A percentile compares a stretch with the other conserved stretches of the same genome.
These are phyloP conservation scores for Zaprionus nigranus DNA, from an alignment of 1,140 invertebrate species.

Conservation along the genomic window DNA sequence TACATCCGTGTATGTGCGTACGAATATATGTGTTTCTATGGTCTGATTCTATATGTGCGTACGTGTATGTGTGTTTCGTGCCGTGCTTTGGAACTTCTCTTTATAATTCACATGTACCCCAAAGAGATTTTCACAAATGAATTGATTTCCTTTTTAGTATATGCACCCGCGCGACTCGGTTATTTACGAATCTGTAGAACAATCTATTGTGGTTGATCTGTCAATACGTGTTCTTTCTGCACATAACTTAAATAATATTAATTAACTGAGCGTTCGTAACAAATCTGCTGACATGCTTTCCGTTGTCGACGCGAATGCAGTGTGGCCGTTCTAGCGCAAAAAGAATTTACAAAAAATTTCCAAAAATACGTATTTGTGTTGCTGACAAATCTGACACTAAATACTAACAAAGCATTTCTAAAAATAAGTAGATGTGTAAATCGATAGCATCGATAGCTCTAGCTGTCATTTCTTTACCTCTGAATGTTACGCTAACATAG, in stretches of 20 bases:
- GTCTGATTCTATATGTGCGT: constrained; percentile 21
- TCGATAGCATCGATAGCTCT: constrained; percentile 7
- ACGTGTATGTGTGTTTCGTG: not conserved
- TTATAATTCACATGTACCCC: constrained; percentile 26
- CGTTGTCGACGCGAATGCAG: constrained; percentile 36
- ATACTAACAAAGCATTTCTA: not conserved
- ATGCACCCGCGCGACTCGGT: constrained; percentile 14
- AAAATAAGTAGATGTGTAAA: not conserved
- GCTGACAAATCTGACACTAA: not conserved
- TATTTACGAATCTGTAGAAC: not conserved
- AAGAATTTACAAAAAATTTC: constrained; percentile 5
- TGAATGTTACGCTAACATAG: too few species aligned
- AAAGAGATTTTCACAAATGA: not conserved
- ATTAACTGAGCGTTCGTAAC: constrained; percentile 37
- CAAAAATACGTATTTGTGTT: not conserved
- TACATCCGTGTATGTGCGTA: constrained; percentile 26
- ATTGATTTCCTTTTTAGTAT: not conserved
- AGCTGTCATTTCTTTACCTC: too few species aligned
- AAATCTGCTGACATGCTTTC: constrained; percentile 32
- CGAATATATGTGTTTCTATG: not conserved
- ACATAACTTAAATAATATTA: constrained; percentile 20
- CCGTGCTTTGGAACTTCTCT: constrained; percentile 36
- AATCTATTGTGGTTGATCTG: not conserved
- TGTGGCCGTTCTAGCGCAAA: constrained; percentile 13
- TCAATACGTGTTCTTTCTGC: constrained; percentile 21